Conservation (phyloP, 2,888 invertebrate species). For the Agrochola lota region DNA sequence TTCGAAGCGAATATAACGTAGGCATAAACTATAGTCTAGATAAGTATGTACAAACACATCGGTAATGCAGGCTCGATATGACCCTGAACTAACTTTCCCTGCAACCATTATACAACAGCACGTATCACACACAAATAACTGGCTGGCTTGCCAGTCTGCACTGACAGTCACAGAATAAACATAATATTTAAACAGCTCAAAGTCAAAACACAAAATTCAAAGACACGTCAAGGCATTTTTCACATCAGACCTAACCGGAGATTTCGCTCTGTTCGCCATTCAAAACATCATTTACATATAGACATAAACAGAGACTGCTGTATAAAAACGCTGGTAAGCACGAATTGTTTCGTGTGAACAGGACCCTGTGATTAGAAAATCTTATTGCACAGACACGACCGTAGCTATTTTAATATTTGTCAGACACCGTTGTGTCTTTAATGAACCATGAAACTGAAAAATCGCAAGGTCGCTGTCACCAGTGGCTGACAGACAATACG, state of each 20-base stretch:
- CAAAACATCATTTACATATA: conserved; percentile 28
- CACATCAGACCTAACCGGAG: conserved; percentile 4
- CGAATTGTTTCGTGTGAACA: neutral
- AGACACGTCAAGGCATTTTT: conserved; percentile 28
- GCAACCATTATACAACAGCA: conserved; percentile 46
- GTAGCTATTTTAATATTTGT: conserved; percentile 47
- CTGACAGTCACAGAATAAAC: conserved; percentile 38
- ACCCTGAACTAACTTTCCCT: conserved; percentile 64
- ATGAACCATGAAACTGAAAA: conserved; percentile 64
- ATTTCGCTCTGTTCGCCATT: conserved; percentile 19
- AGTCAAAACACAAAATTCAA: conserved; percentile 48
- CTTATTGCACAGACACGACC: conserved; percentile 30
- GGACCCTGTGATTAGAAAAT: conserved; percentile 42
- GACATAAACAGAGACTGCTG: neutral
- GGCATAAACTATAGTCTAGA: conserved; percentile 21
- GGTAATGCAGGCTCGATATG: conserved; percentile 26
- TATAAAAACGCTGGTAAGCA: conserved; percentile 14
- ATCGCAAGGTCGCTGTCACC: conserved; percentile 58
- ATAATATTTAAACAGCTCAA: conserved; percentile 38
- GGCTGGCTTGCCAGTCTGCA: conserved; percentile 19
- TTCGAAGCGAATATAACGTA: neutral
- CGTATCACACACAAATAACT: conserved; percentile 43
- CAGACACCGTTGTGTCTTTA: conserved; percentile 38
- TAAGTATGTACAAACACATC: conserved; percentile 28
- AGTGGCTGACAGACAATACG: conserved; percentile 2